A percentile compares a stretch with the other conserved stretches of the same genome.
Evolutionary conservation across 2,113 vertebrate genomes (phyloP).

Genomic region (Tamias sibiricus): DNA sequence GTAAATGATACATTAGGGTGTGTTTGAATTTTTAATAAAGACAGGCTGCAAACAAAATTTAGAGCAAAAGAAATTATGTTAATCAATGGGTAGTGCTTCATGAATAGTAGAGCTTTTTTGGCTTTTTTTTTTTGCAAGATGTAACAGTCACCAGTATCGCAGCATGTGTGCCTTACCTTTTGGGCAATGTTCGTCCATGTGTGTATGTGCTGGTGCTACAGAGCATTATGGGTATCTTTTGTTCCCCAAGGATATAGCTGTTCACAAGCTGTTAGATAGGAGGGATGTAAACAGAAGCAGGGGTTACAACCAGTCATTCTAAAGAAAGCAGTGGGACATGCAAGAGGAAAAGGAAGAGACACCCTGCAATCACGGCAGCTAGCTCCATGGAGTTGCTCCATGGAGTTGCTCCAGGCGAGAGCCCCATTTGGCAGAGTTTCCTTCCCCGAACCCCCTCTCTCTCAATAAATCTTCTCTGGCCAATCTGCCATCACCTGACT

Average conservation of each 20-base stretch:
- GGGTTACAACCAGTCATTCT: neutral
- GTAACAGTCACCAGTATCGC: neutral
- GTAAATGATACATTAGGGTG: conserved; percentile 23
- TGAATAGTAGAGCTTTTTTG: neutral
- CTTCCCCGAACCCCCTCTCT: fast-evolving
- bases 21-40: conserved; percentile 43
- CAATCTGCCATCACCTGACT: too few relatives aligned
- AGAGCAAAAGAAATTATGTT: neutral
- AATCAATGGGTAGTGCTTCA: neutral
- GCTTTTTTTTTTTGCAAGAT: neutral
- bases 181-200: too few relatives aligned
- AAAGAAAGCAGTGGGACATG: neutral
- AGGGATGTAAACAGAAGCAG: neutral
- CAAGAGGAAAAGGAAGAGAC: neutral
- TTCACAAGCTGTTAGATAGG: neutral
- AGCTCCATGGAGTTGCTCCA: neutral
- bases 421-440: neutral
- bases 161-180: neutral
- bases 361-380: fast-evolving
- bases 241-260: neutral
- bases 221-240: neutral
- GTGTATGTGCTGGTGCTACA: fast-evolving
- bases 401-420: too few relatives aligned
- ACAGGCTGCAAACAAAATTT: neutral
- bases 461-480: neutral